Conservation (phyloP, 2,888 invertebrate genomes). For the Dromius quadrimaculatus region DNA sequence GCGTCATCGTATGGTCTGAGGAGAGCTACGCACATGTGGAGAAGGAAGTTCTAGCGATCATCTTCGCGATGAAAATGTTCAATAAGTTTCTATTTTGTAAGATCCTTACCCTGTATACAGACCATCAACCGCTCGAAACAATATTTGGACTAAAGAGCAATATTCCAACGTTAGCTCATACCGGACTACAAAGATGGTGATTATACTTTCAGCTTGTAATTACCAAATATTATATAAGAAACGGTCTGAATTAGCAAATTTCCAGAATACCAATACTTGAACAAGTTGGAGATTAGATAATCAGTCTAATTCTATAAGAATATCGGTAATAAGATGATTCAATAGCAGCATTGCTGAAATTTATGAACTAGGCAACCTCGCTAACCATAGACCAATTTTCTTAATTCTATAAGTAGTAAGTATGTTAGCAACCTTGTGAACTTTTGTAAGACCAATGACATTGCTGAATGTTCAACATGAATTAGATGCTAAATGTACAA, state of each 20-base stretch:
- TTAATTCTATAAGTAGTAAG: too few relatives aligned
- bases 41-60: conserved; percentile 44
- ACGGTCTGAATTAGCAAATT: conserved; percentile 2
- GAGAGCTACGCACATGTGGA: conserved; percentile 42
- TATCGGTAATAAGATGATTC: too few relatives aligned
- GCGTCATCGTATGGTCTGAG: conserved; percentile 19
- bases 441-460: too few relatives aligned
- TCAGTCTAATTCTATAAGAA: too few relatives aligned
- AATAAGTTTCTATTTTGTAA: conserved; percentile 45
- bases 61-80: conserved; percentile 47
- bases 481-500: too few relatives aligned
- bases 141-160: conserved; percentile 33
- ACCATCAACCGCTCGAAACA: conserved; percentile 40
- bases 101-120: conserved; percentile 19
- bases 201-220: conserved; percentile 5
- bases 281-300: neutral
- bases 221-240: neutral
- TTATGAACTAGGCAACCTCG: too few relatives aligned
- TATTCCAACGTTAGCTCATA: neutral
- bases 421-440: too few relatives aligned
- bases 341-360: too few relatives aligned
- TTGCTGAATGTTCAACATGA: too few relatives aligned
- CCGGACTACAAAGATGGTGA: neutral
- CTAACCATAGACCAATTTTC: too few relatives aligned
- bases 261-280: neutral